Base-by-base conservation (phyloP, 1,140 invertebrate species). In the Aricia agestis region DNA sequence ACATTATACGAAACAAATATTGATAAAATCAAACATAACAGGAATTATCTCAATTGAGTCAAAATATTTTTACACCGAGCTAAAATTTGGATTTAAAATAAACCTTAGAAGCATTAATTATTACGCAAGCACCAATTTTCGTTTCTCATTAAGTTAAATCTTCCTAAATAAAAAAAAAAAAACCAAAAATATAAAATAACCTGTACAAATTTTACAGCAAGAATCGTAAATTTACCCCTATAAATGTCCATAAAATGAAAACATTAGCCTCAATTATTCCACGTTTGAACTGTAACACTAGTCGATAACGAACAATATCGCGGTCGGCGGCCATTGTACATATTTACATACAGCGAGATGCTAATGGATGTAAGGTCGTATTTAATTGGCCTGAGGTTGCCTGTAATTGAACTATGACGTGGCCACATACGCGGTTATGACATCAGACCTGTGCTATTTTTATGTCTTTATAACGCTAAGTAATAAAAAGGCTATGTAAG, bases 301-400 rank as follows among this genome's bases (percentile, higher is more conserved):
- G 72, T 25, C 59, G 19, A 19, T 59, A 59, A 59, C 10, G 18
- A 25, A 25, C 19, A 63, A 63, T 63, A 19, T 18, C 19, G 18
- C 79, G 71, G 81, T 82, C 19, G 19, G 10, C 19, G 18, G 19
- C 59, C 18, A 63, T 63, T 63, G 25, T 2, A 52, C 45, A 52
- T 63, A 63, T 19, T 63, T 63, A 63, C 59, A 63, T 90, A 89
- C 87, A 90, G 84, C 74, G 77, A 76, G 79, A 75, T 80, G 78
- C 82, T 89, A 90, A 90, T 90, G 87, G 87, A 88, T 85, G 84
- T 80, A 86, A 85, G 85, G 84, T 87, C 88, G 84, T 81, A 84
- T 87, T 88, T 87, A 90, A 87, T 90, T 86, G 86, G 82, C 85
- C 81, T 84, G 85, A 89, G 87, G 87, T 89, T 87, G 79, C 83